Evolutionary conservation across 2,113 vertebrate species (phyloP).

Genomic region (mouse (Mus musculus)): DNA sequence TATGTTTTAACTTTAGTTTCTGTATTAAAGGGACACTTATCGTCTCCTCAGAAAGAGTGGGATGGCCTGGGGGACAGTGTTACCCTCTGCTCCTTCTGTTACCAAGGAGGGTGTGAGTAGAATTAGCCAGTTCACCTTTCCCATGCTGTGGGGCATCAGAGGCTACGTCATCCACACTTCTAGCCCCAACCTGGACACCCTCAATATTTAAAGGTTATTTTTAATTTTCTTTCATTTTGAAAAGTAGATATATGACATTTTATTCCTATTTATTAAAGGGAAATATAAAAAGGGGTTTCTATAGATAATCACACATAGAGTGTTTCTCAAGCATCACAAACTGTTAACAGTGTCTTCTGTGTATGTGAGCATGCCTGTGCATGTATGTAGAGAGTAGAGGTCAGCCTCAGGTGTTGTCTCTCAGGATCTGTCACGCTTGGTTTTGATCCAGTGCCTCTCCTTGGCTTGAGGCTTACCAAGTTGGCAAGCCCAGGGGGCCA

Average conservation of each 20-base stretch:
- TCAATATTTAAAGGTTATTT: background rate
- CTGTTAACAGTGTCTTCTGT: background rate
- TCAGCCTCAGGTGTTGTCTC: background rate
- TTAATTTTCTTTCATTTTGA: background rate
- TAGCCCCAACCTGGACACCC: background rate
- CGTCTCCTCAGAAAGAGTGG: background rate
- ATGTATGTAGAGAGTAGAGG: background rate
- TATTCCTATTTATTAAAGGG: background rate
- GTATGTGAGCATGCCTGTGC: background rate
- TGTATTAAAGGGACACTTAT: background rate
- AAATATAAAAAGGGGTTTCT: background rate
- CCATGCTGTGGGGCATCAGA: background rate
- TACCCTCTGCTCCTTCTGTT: background rate
- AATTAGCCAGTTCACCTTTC: background rate
- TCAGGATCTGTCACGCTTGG: background rate
- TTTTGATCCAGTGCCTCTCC: background rate
- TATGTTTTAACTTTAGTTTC: conserved; percentile 12
- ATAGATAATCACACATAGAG: background rate
- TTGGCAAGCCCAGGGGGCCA: background rate
- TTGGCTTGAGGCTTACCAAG: background rate
- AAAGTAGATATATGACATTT: background rate
- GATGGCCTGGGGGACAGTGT: background rate
- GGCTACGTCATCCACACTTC: no score
- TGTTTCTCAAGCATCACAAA: background rate
- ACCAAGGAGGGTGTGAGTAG: background rate